A percentile compares a stretch with the other conserved stretches of the same genome.
Conservation (phyloP, 2,888 invertebrate species). For the Tineola bisselliella region DNA sequence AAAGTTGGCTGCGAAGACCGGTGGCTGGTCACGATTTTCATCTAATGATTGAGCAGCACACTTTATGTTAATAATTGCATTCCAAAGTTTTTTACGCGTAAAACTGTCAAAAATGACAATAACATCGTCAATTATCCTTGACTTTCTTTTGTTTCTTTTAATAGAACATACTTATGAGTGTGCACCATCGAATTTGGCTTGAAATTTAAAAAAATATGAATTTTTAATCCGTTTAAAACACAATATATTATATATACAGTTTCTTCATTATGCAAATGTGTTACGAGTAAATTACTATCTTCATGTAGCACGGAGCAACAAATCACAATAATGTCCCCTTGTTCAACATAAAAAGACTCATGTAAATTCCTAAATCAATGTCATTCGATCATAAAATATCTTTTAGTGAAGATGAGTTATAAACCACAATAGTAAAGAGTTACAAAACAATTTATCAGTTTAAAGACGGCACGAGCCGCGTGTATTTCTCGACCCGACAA, state of each 20-base stretch:
- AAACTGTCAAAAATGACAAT: not conserved
- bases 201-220: no score
- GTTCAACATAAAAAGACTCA: not conserved
- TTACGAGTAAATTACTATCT: not conserved
- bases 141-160: not conserved
- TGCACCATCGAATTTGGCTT: no score
- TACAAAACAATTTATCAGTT: constrained; percentile 43
- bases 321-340: constrained; percentile 1
- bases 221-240: no score
- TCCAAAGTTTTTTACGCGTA: not conserved
- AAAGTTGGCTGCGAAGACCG: constrained; percentile 7
- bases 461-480: constrained; percentile 31
- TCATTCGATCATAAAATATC: constrained; percentile 1
- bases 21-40: constrained; percentile 11
- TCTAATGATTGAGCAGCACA: constrained; percentile 11
- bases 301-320: not conserved
- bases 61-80: constrained; percentile 9
- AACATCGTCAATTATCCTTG: not conserved
- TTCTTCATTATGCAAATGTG: not conserved
- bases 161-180: no score
- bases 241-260: not conserved
- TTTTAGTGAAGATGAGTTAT: constrained; percentile 1
- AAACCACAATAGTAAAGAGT: constrained; percentile 32
- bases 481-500: constrained; percentile 40
- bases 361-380: constrained; percentile 6